phyloP scores from a whole-genome alignment of 2,797 vertebrate species.

The Phoeniculus purpureus region DNA sequence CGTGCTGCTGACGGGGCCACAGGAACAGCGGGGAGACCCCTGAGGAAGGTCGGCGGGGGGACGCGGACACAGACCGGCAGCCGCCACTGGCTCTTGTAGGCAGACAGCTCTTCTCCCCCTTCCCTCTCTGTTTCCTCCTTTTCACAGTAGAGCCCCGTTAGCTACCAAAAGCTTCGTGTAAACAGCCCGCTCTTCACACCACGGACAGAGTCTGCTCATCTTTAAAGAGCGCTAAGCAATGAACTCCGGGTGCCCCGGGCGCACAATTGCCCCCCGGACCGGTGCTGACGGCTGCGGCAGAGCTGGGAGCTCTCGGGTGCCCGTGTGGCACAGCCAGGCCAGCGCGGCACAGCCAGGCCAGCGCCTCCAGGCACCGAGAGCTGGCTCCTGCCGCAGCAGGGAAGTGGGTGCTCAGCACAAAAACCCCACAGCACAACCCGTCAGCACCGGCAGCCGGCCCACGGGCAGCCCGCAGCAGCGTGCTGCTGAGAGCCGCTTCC shows the following conservation, averaged over 20 bases:
- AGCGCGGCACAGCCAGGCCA: not conserved
- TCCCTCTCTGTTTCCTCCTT: conserved; percentile 2
- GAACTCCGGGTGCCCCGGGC: not conserved
- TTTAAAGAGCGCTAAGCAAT: conserved; percentile 55
- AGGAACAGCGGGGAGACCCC: conserved; percentile 65
- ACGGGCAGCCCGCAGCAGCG: not conserved
- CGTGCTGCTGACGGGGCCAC: conserved; percentile 42
- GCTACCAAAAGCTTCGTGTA: conserved; percentile 66
- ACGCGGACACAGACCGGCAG: conserved; percentile 35
- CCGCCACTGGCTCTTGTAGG: conserved; percentile 42
- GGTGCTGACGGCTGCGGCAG: not conserved
- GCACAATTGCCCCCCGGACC: not conserved
- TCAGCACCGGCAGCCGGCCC: not conserved
- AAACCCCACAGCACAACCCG: not conserved
- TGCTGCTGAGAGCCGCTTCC: not conserved
- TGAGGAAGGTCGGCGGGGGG: conserved; percentile 37
- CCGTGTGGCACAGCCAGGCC: not conserved
- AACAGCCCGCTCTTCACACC: conserved; percentile 65
- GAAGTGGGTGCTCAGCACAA: not conserved
- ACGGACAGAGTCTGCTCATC: conserved; percentile 16
- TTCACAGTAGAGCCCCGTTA: conserved; percentile 68
- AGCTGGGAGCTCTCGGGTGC: not conserved
- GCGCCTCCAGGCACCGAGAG: not conserved
- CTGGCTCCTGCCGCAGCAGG: not conserved
- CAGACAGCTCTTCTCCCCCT: conserved; percentile 48